Evolutionary conservation across 2,797 vertebrate species (phyloP), one percentile per base, ranked within the genome.

Genomic region (Ateles fusciceps): DNA sequence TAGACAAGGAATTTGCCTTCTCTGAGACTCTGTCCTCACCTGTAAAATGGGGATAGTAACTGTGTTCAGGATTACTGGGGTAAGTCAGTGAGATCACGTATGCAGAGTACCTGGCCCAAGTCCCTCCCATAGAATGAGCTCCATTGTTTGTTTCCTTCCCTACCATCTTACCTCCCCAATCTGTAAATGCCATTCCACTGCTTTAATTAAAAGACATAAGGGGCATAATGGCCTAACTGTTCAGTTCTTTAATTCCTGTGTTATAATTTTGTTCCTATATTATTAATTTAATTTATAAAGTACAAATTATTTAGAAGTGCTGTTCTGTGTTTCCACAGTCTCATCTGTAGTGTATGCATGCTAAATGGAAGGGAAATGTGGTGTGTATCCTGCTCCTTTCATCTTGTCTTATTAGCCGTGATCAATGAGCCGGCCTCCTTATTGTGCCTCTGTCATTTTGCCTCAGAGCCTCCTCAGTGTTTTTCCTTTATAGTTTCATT

Each of bases 401-500:
- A 17, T 93, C 30, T 79, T 46, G 48, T 71, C 42, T 90, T 42
- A 71, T 84, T 91, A 89, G 85, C 19, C 86, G 33, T 92, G 57
- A 85, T 74, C 71, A 48, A 3, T 89, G 71, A 96, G 36, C 48
- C 10, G 0, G 33, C 50, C 59, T 84, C 36, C 44, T 94, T 28
- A 50, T n/a, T n/a, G 26, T 57, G 21, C 9, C 30, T 87, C 61
- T 79, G 33, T 84, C 71, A 64, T 74, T 94, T 84, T 79, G 39
- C 85, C 50, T 94, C 17, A 61, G 83, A 96, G 50, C 61, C 39
- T 83, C 42, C 64, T 50, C 46, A 52, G 1, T 86, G 46, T 72
- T 96, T 93, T 96, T 85, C 75, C 50, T 94, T 96, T 85, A 30
- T 57, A 93, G 59, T 55, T 96, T 95, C 22, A 57, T 93, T 97